Base-by-base conservation (phyloP, 2,888 invertebrate genomes). In the Octonoba sinensis region DNA sequence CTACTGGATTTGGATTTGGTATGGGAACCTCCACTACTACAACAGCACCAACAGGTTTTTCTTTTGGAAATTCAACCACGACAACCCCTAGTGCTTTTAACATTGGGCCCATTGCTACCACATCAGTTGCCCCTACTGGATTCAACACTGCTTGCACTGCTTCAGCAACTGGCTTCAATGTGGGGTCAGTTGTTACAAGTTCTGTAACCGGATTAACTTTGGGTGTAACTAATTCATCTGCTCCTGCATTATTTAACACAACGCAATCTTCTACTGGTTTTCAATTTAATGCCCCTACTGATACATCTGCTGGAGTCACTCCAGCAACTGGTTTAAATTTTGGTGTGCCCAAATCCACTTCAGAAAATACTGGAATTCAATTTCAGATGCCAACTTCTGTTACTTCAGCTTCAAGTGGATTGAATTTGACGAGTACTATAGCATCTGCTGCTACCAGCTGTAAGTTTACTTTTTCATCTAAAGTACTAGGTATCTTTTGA, bases 1-100 rank as follows among this genome's bases (percentile, higher is more conserved):
- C 57, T 22, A 12, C 44, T 15, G 59, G 51, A 22, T 76, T 76
- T 24, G 77, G 64, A 27, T 75, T 75, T 60, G 62, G 57, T n/a
- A n/a, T 59, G 13, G 66, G 46, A 36, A 49, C 20, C 44, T 13
- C 56, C 15, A 46, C 47, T 27, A 54, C 71, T 56, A 16, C 36
- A 46, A 16, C 71, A n/a, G 11, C 59, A 20, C 56, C 69, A 20
- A 13, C 11, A 13, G 15, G 15, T 18, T 46, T 46, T n/a, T n/a
- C 70, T 6, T 16, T 24, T 18, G 11, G 22, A 2, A 18, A 11
- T 18, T 8, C 49, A 12, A 3, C 22, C 46, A 15, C 62, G 27
- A 51, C 79, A 15, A 57, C 73, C 11, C 13, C 69, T n/a, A 16
- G 56, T 16, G 65, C 71, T 64, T 70, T 27, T 69, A 60, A 15